A percentile compares a stretch with the other conserved stretches of the same genome.
phyloP scores from a whole-genome alignment of 2,797 vertebrate species.

The Amniataba percoides region DNA sequence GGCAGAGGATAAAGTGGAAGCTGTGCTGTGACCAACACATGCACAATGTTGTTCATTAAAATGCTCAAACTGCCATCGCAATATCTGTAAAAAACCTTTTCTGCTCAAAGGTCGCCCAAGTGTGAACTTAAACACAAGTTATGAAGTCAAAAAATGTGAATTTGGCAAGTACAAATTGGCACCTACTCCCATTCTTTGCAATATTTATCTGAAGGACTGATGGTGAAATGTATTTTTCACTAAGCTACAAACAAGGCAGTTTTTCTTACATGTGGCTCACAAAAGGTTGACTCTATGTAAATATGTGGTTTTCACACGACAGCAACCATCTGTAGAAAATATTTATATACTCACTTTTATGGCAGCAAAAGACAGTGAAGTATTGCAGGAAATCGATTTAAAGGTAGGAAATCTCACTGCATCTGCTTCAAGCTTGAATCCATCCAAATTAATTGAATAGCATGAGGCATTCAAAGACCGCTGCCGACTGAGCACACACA shows the following conservation, averaged over 20 bases:
- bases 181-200: background rate
- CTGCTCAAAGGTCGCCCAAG: background rate
- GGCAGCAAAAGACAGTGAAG: background rate
- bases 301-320: background rate
- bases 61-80: background rate
- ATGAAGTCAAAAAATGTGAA: background rate
- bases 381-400: background rate
- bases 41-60: background rate
- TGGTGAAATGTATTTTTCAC: background rate
- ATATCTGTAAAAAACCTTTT: background rate
- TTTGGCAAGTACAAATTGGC: background rate
- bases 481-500: background rate
- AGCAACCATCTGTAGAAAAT: background rate
- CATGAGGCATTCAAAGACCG: background rate
- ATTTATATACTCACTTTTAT: background rate
- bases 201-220: background rate
- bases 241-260: background rate
- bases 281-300: background rate
- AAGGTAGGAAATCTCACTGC: background rate
- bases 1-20: background rate
- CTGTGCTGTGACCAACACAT: background rate
- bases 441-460: background rate
- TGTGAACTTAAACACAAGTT: background rate
- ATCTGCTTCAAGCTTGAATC: background rate
- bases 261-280: background rate